A percentile compares a stretch with the other conserved stretches of the same genome.
These are phyloP conservation scores for Drosophila mauritiana DNA, from an alignment of 1,140 invertebrate species.

Conservation along the genomic window DNA sequence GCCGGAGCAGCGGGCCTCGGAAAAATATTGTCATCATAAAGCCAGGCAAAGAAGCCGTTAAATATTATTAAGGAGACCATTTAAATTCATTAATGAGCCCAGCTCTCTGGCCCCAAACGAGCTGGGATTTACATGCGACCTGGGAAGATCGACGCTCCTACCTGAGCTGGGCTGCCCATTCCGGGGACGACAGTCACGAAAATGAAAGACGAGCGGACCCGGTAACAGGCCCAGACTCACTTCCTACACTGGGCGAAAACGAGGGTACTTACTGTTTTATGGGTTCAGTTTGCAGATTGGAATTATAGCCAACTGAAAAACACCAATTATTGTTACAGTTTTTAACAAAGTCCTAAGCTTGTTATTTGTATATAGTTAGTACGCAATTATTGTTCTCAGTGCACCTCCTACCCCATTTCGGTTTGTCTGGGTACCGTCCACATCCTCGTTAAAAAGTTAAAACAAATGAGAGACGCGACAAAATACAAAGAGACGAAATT, in stretches of 20 bases:
- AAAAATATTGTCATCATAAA: slow-evolving; percentile 84
- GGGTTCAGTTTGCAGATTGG: too few relatives aligned
- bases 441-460: slow-evolving; percentile 73
- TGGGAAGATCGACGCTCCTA: slow-evolving; percentile 48
- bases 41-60: slow-evolving; percentile 84
- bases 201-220: slow-evolving; percentile 74
- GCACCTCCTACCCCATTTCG: slow-evolving; percentile 19
- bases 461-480: slow-evolving; percentile 78
- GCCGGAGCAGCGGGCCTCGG: slow-evolving; percentile 27
- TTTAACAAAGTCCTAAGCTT: too few relatives aligned
- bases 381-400: neutral
- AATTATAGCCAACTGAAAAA: too few relatives aligned
- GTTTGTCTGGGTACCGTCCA: slow-evolving; percentile 35
- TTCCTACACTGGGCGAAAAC: slow-evolving; percentile 14
- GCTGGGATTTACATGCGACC: slow-evolving; percentile 68
- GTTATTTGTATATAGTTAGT: too few relatives aligned
- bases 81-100: slow-evolving; percentile 84
- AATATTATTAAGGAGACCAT: slow-evolving; percentile 85
- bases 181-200: slow-evolving; percentile 51
- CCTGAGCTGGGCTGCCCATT: slow-evolving; percentile 55
- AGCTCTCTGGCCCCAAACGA: slow-evolving; percentile 33
- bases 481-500: slow-evolving; percentile 73
- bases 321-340: too few relatives aligned
- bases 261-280: neutral
- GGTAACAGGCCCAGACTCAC: slow-evolving; percentile 22